Conservation (phyloP, 2,888 invertebrate genomes). For the Lepidochrysops patricia region DNA sequence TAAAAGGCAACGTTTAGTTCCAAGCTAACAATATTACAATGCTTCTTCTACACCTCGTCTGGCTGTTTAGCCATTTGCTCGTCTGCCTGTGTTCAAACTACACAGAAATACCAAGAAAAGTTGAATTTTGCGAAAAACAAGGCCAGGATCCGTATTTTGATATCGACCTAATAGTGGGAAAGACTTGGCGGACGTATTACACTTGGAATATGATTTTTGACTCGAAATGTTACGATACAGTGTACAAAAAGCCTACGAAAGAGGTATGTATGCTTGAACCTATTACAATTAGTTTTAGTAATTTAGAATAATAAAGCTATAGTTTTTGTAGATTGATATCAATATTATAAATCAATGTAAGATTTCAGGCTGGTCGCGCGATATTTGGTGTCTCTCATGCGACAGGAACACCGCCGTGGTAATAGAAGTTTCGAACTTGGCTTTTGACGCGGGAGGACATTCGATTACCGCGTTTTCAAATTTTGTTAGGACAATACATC, state of each 20-base stretch:
- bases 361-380: too few relatives aligned
- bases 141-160: conserved; percentile 44
- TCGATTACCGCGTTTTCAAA: too few relatives aligned
- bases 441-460: too few relatives aligned
- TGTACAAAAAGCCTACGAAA: conserved; percentile 39
- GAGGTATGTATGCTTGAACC: conserved; percentile 32
- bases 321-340: too few relatives aligned
- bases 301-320: too few relatives aligned
- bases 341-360: too few relatives aligned
- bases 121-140: conserved; percentile 33
- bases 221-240: conserved; percentile 43
- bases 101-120: conserved; percentile 22
- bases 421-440: too few relatives aligned
- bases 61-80: neutral
- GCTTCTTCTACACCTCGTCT: neutral
- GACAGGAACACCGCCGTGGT: too few relatives aligned
- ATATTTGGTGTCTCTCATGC: too few relatives aligned
- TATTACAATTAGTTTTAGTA: too few relatives aligned
- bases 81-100: conserved; percentile 2
- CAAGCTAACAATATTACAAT: neutral
- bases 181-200: conserved; percentile 49
- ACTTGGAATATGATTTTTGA: conserved; percentile 47
- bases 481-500: too few relatives aligned
- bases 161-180: conserved; percentile 39
- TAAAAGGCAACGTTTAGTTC: neutral